phyloP scores from a whole-genome alignment of 2,888 invertebrate genomes.

The Pheosia tremula region DNA sequence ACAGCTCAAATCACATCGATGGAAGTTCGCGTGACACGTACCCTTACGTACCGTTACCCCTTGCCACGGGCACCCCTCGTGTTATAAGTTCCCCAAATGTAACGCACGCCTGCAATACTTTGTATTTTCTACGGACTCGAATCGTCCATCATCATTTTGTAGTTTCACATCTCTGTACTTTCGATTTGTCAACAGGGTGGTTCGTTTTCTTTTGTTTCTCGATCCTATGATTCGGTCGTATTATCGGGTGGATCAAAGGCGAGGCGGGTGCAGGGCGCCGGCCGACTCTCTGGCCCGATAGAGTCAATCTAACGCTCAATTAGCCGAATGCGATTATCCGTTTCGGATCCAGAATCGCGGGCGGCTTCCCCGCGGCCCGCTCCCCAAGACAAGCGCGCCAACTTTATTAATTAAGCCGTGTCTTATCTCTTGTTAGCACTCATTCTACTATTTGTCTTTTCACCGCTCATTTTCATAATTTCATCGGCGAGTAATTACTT shows the following conservation, averaged over 20 bases:
- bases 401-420: conserved; percentile 85
- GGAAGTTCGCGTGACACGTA: conserved; percentile 68
- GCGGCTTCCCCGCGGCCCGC: conserved; percentile 62
- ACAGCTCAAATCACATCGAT: conserved; percentile 67
- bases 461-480: conserved; percentile 84
- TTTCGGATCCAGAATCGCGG: conserved; percentile 76
- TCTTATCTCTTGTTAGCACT: conserved; percentile 85
- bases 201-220: conserved; percentile 52
- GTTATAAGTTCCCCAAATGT: conserved; percentile 77
- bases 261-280: conserved; percentile 43
- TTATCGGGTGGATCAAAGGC: conserved; percentile 61
- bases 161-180: conserved; percentile 45
- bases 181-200: conserved; percentile 34
- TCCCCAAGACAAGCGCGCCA: conserved; percentile 76
- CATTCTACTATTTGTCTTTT: conserved; percentile 85
- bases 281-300: conserved; percentile 68
- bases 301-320: conserved; percentile 84
- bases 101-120: conserved; percentile 73
- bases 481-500: conserved; percentile 81
- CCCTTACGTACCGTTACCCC: conserved; percentile 49
- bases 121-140: conserved; percentile 60
- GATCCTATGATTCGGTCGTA: conserved; percentile 65
- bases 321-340: conserved; percentile 82
- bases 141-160: conserved; percentile 51
- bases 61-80: conserved; percentile 61